A percentile compares a stretch with the other conserved stretches of the same genome.
Evolutionary conservation across 92 coral and sea anemone species (phyloP).

Genomic region (Palythoa grandis): DNA sequence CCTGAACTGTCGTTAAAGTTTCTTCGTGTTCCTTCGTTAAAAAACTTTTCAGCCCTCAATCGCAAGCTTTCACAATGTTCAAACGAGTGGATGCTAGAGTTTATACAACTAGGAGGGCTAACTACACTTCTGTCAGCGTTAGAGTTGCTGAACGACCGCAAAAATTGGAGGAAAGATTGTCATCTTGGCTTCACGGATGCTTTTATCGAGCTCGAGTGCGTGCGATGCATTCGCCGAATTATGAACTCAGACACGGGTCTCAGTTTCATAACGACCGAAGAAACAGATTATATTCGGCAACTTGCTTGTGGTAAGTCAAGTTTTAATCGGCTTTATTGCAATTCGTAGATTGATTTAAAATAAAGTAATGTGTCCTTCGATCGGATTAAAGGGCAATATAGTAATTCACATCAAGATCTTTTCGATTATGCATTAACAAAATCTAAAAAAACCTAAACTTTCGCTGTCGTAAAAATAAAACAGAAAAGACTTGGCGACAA

Average conservation of each 20-base stretch:
- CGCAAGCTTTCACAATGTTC: conserved; percentile 71
- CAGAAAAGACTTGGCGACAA: no score
- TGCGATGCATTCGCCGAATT: conserved; percentile 78
- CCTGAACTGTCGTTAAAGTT: conserved; percentile 88
- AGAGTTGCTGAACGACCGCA: conserved; percentile 66
- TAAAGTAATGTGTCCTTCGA: no score
- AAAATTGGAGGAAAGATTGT: conserved; percentile 48
- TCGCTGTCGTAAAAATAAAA: no score
- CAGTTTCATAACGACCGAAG: conserved; percentile 53
- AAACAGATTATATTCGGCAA: conserved; percentile 68
- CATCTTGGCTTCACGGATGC: conserved; percentile 75
- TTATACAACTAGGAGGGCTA: conserved; percentile 84
- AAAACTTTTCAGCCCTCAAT: conserved; percentile 79
- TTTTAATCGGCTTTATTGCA: neutral
- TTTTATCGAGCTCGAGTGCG: conserved; percentile 76
- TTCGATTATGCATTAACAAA: no score
- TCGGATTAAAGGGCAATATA: no score
- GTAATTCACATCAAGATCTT: no score
- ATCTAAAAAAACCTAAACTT: no score
- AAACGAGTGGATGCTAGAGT: conserved; percentile 77
- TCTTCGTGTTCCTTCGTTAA: conserved; percentile 81
- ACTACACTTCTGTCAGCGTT: conserved; percentile 71
- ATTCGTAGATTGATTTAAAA: neutral
- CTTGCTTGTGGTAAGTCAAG: conserved; percentile 81
- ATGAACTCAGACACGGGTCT: conserved; percentile 85